These are phyloP conservation scores for Enteromius trimaculatus DNA, from an alignment of 2,797 vertebrate genomes.

Conservation along the genomic window DNA sequence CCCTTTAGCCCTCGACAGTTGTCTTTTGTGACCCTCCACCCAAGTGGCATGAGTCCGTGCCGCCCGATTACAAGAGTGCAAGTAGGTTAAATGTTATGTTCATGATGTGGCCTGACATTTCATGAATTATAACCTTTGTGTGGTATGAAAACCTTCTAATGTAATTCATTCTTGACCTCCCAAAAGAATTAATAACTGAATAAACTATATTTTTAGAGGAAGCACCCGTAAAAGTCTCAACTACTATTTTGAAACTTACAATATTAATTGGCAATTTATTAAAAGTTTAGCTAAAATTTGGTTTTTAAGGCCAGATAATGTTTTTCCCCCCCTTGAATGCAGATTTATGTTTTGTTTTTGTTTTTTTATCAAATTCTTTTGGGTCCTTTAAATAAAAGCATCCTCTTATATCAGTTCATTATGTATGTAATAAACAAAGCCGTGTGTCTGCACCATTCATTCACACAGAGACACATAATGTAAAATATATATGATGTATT, in stretches of 20 bases:
- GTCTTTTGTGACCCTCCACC: constrained; percentile 23
- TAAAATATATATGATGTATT: too few relatives aligned
- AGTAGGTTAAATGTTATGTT: not conserved
- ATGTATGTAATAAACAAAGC: too few relatives aligned
- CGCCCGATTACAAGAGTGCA: not conserved
- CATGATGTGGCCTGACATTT: constrained; percentile 1
- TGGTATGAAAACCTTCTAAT: not conserved
- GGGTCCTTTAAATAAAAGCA: too few relatives aligned
- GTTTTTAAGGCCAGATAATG: too few relatives aligned
- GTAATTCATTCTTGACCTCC: not conserved
- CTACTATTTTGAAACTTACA: not conserved
- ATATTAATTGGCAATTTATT: not conserved
- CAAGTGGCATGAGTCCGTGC: not conserved
- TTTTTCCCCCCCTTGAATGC: too few relatives aligned
- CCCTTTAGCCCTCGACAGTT: constrained; percentile 20
- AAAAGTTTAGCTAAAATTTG: not conserved
- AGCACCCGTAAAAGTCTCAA: not conserved
- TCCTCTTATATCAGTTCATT: too few relatives aligned
- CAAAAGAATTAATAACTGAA: not conserved
- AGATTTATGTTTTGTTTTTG: too few relatives aligned
- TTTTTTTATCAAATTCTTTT: too few relatives aligned
- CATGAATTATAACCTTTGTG: not conserved
- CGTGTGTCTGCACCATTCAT: too few relatives aligned
- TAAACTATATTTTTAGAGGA: not conserved
- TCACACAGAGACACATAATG: too few relatives aligned